Evolutionary conservation across 2,113 vertebrate genomes (phyloP), one percentile per base, ranked within the genome.

Genomic region (Oreocharis arfaki): DNA sequence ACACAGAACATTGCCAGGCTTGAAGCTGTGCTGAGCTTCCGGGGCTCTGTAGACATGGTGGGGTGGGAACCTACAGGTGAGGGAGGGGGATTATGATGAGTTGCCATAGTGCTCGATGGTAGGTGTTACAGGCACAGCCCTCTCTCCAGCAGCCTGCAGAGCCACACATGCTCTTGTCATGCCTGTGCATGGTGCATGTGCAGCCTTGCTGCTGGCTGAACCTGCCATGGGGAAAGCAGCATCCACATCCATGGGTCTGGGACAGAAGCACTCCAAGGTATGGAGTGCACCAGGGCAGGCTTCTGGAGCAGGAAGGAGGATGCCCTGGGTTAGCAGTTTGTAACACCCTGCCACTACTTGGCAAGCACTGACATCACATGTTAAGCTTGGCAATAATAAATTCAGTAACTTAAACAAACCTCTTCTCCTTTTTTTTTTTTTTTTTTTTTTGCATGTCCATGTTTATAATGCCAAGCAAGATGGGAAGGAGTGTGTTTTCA

Each of bases 401-500:
- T 11, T 23, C n/a, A 30, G 9, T 24, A 70, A 70, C 30, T 63
- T 33, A 32, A 33, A 22, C 10, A 30, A 30, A 35, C n/a, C n/a
- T n/a, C n/a, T n/a, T n/a, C n/a, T n/a, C 14, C 4, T 24, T 59
- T 35, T 21, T 22, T 33, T 22, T 32, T 32, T 56, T n/a, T n/a
- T 35, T 7, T 52, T 26, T 50, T 26, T 50, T 50, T 50, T 49
- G 23, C 33, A 32, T 37, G 42, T 49, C 41, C 47, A 15, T 6
- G 7, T 30, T 24, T 37, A 3, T 26, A 33, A 33, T 1, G 9
- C 16, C 1, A 3, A 55, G 27, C 2, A 3, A 33, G 32, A 49
- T 4, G 41, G 22, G 47, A 46, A 46, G 52, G 30, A 60, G 13
- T 4, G 28, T 30, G 13, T 46, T 64, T 41, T 39, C 63, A 46